Evolutionary conservation across 2,888 invertebrate genomes (phyloP).

Genomic region (Agriopis aurantiaria): DNA sequence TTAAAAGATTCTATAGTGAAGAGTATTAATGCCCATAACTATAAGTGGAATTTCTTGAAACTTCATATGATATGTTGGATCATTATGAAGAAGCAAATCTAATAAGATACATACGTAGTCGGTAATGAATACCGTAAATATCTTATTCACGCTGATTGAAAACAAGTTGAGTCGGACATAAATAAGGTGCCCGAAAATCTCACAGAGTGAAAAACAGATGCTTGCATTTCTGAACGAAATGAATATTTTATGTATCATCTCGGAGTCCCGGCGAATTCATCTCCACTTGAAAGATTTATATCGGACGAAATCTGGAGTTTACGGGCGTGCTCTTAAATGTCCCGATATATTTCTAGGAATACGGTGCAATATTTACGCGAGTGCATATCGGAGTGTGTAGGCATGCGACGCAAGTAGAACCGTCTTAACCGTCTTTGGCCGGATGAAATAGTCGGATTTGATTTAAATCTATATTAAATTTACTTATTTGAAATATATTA

Average conservation of each 20-base stretch:
- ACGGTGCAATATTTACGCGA: conserved; percentile 60
- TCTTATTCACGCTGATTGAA: conserved; percentile 41
- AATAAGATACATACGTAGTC: conserved; percentile 7
- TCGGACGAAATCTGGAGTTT: conserved; percentile 76
- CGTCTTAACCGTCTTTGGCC: too few relatives aligned
- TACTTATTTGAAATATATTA: background rate
- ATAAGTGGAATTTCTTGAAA: too few relatives aligned
- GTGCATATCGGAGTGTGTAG: conserved; percentile 50
- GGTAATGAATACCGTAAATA: conserved; percentile 41
- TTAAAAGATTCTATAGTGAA: too few relatives aligned
- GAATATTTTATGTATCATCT: conserved; percentile 84
- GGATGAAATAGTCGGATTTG: background rate
- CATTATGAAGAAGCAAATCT: background rate
- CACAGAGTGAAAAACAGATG: conserved; percentile 73
- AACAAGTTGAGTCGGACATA: conserved; percentile 48
- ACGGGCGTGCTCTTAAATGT: conserved; percentile 48
- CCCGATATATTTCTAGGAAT: conserved; percentile 57
- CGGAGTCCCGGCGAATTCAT: conserved; percentile 77
- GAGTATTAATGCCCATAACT: too few relatives aligned
- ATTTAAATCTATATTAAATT: background rate
- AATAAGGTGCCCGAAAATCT: conserved; percentile 55
- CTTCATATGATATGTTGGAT: too few relatives aligned
- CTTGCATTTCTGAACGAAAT: conserved; percentile 75
- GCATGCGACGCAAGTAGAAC: background rate
- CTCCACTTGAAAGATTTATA: conserved; percentile 82